phyloP scores from a whole-genome alignment of 2,797 vertebrate species.

The Taenioides sp. region DNA sequence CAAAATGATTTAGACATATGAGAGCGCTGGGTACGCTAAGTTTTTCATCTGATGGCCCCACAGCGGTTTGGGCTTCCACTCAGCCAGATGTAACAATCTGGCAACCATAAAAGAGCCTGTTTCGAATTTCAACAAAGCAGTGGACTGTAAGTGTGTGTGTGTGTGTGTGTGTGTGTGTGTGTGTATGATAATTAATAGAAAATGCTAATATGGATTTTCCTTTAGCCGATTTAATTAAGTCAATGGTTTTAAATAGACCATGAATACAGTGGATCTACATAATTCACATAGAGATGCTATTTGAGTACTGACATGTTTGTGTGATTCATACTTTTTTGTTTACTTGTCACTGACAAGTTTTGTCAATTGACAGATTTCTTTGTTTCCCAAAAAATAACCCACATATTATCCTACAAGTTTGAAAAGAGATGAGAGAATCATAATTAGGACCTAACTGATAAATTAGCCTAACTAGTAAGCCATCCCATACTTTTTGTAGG shows the following conservation, averaged over 20 bases:
- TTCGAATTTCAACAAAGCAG: slow-evolving; percentile 43
- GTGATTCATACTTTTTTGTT: slow-evolving; percentile 12
- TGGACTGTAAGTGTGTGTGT: neutral
- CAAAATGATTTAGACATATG: slow-evolving; percentile 32
- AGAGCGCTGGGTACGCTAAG: slow-evolving; percentile 43
- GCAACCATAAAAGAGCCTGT: slow-evolving; percentile 50
- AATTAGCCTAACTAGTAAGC: neutral
- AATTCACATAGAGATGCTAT: slow-evolving; percentile 13
- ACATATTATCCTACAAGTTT: neutral
- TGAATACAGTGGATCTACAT: slow-evolving; percentile 11
- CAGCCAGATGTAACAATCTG: slow-evolving; percentile 64
- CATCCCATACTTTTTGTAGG: neutral
- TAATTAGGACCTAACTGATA: neutral
- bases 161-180: too few relatives aligned
- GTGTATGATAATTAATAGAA: neutral
- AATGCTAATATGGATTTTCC: slow-evolving; percentile 3
- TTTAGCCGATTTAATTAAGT: neutral
- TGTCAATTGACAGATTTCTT: too few relatives aligned
- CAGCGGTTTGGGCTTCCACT: slow-evolving; percentile 54
- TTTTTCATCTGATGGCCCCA: slow-evolving; percentile 56
- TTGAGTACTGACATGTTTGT: slow-evolving; percentile 19
- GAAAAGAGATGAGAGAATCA: neutral
- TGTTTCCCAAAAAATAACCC: neutral
- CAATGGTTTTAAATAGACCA: slow-evolving; percentile 3
- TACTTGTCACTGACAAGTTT: neutral